phyloP scores from a whole-genome alignment of 2,113 vertebrate species.

The Lasiurus cinereus region DNA sequence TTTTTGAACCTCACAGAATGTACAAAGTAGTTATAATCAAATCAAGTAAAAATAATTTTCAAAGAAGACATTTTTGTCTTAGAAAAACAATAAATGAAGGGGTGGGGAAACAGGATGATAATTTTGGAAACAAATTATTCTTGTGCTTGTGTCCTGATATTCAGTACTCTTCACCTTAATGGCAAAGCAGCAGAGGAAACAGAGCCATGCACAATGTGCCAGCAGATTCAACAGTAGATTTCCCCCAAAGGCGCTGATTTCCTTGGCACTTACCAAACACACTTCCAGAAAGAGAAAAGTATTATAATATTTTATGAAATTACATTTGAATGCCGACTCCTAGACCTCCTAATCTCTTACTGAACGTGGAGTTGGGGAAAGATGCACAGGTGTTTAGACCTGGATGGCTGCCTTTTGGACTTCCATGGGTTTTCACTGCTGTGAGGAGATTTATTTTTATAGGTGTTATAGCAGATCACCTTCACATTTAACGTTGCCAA shows the following conservation, averaged over 20 bases:
- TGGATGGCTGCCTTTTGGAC: background rate
- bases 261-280: background rate
- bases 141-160: background rate
- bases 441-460: conserved; percentile 60
- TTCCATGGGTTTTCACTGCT: background rate
- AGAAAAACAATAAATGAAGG: background rate
- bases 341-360: background rate
- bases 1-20: background rate
- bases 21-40: background rate
- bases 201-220: background rate
- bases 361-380: background rate
- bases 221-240: background rate
- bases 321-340: background rate
- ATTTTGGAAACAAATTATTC: background rate
- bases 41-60: background rate
- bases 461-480: conserved; percentile 12
- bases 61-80: background rate
- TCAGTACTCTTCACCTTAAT: background rate
- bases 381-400: background rate
- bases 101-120: background rate
- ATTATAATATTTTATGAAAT: background rate
- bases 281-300: conserved; percentile 21
- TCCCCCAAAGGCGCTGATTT: background rate
- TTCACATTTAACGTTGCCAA: conserved; percentile 55
- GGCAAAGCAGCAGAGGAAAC: background rate